Evolutionary conservation across 2,888 invertebrate genomes (phyloP).

Genomic region (Caenorhabditis sulstoni): DNA sequence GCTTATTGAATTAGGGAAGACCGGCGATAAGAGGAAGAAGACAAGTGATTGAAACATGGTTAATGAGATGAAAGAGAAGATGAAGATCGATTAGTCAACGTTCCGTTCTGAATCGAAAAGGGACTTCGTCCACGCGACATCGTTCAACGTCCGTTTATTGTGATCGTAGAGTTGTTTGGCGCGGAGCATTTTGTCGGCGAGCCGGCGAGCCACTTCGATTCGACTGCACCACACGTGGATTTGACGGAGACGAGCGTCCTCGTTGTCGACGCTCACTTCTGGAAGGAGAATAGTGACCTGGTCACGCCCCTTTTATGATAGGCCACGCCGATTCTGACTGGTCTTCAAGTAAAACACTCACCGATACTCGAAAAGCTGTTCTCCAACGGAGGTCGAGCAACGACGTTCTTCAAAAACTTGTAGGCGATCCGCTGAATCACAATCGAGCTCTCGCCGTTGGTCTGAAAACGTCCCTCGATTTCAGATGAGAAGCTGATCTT

Average conservation of each 20-base stretch:
- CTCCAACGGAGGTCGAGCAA: conserved; percentile 61
- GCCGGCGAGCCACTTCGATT: conserved; percentile 67
- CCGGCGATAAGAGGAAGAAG: conserved; percentile 12
- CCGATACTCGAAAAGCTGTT: conserved; percentile 67
- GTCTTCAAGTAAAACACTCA: conserved; percentile 12
- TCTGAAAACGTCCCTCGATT: conserved; percentile 55
- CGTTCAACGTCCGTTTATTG: conserved; percentile 72
- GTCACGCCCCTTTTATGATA: too few species aligned
- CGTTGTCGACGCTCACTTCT: conserved; percentile 66
- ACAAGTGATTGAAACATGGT: conserved; percentile 26
- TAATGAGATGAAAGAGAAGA: conserved; percentile 10
- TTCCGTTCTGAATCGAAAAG: conserved; percentile 41
- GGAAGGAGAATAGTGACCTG: conserved; percentile 8
- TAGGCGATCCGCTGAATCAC: conserved; percentile 75
- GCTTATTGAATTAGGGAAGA: conserved; percentile 21
- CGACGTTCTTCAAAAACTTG: conserved; percentile 65
- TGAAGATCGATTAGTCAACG: conserved; percentile 26
- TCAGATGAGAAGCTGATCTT: neutral
- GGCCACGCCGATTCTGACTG: too few species aligned
- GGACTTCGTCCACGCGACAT: conserved; percentile 53
- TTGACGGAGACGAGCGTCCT: conserved; percentile 52
- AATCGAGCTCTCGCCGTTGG: conserved; percentile 67
- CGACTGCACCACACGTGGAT: conserved; percentile 70
- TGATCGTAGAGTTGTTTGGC: conserved; percentile 79
- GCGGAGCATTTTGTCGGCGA: conserved; percentile 72